These are phyloP conservation scores for Exocentrus adspersus DNA, from an alignment of 2,888 invertebrate species.

Conservation along the genomic window DNA sequence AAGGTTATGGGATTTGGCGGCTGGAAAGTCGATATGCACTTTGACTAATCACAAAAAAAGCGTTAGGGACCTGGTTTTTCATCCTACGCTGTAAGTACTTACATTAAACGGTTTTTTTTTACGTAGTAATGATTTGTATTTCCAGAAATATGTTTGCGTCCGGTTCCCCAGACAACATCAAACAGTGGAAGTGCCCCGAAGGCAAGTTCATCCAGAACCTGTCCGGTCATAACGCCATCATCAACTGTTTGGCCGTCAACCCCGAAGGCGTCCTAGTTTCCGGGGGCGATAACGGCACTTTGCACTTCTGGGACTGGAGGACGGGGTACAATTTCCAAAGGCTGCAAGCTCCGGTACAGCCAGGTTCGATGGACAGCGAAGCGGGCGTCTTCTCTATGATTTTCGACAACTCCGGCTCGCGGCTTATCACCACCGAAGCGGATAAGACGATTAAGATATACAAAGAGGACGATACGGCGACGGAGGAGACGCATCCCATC, in stretches of 20 bases:
- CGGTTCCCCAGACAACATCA: slow-evolving; percentile 98
- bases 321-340: slow-evolving; percentile 99
- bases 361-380: slow-evolving; percentile 99
- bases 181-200: slow-evolving; percentile 99
- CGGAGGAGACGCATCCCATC: slow-evolving; percentile 95
- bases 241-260: slow-evolving; percentile 96
- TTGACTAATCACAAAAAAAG: slow-evolving; percentile 99
- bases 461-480: slow-evolving; percentile 95
- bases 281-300: slow-evolving; percentile 97
- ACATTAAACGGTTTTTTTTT: too few relatives aligned
- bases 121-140: slow-evolving; percentile 16
- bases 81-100: slow-evolving; percentile 72
- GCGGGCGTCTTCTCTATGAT: slow-evolving; percentile 96
- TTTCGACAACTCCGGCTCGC: slow-evolving; percentile 93
- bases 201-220: slow-evolving; percentile 97
- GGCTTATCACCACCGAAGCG: slow-evolving; percentile 96
- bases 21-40: slow-evolving; percentile 93
- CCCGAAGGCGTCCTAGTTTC: slow-evolving; percentile 95
- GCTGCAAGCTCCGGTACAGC: slow-evolving; percentile 89
- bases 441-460: slow-evolving; percentile 99
- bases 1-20: slow-evolving; percentile 96
- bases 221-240: slow-evolving; percentile 96
- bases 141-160: slow-evolving; percentile 92
- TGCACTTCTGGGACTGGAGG: slow-evolving; percentile 99
- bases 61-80: slow-evolving; percentile 80